A percentile compares a stretch with the other conserved stretches of the same genome.
These are phyloP conservation scores for Neuroscelio doddi DNA, from an alignment of 2,888 invertebrate genomes.

Conservation along the genomic window DNA sequence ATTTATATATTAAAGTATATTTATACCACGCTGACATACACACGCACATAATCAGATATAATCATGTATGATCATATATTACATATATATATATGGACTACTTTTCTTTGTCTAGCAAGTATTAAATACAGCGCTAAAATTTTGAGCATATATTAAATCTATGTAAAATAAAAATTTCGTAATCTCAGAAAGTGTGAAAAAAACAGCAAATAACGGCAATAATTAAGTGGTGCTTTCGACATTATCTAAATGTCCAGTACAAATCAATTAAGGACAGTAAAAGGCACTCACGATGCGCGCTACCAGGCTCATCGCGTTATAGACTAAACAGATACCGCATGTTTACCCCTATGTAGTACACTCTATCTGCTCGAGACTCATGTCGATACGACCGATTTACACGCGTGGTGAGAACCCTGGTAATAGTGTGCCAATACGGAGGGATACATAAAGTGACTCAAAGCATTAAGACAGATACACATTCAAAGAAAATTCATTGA, in stretches of 20 bases:
- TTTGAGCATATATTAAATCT: conserved; percentile 10
- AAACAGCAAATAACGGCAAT: not conserved
- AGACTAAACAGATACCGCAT: conserved; percentile 25
- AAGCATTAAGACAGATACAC: not conserved
- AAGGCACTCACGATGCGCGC: conserved; percentile 7
- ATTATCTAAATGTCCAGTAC: conserved; percentile 12
- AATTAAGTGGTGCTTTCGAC: conserved; percentile 1
- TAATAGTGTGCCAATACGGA: conserved; percentile 10
- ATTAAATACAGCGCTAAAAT: no score
- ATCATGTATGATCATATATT: no score
- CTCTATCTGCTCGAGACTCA: conserved; percentile 19
- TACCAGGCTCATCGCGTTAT: conserved; percentile 17
- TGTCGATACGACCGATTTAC: conserved; percentile 29
- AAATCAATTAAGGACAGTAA: conserved; percentile 20
- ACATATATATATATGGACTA: no score
- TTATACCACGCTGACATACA: no score
- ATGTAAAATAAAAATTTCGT: not conserved
- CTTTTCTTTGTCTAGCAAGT: no score
- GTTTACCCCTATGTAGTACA: conserved; percentile 20
- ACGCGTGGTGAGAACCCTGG: conserved; percentile 11
- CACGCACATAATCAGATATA: no score
- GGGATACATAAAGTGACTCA: not conserved
- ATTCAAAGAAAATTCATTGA: no score
- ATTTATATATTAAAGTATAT: no score
- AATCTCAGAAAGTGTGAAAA: conserved; percentile 6